Evolutionary conservation across 2,888 invertebrate species (phyloP).

Genomic region (Mesoligia furuncula): DNA sequence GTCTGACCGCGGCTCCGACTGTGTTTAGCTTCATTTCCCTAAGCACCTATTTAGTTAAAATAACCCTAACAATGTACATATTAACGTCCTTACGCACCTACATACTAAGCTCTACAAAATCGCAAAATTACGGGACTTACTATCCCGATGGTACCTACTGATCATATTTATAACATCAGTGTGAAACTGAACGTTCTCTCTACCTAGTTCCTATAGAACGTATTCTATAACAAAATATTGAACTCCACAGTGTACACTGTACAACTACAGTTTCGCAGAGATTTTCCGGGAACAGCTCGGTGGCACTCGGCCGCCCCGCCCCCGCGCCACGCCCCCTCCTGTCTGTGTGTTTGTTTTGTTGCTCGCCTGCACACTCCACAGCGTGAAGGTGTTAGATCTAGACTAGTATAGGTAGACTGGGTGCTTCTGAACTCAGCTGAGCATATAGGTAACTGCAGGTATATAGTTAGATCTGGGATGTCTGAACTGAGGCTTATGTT

Average conservation of each 20-base stretch:
- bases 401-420: not conserved
- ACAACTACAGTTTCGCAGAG: constrained; percentile 25
- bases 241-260: not conserved
- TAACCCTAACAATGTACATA: not conserved
- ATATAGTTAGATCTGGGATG: not conserved
- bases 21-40: not conserved
- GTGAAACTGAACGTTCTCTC: not conserved
- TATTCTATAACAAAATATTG: not conserved
- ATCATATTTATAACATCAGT: not conserved
- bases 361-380: constrained; percentile 35
- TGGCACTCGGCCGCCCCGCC: not conserved
- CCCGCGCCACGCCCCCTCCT: constrained; percentile 58
- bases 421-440: constrained; percentile 8
- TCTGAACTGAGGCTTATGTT: not conserved
- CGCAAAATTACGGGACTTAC: not conserved
- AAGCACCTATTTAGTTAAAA: not conserved
- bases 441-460: not conserved
- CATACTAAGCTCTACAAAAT: not conserved
- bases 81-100: not conserved
- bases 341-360: constrained; percentile 47
- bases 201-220: not conserved
- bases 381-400: constrained; percentile 1
- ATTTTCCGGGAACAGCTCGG: constrained; percentile 38
- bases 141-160: not conserved
- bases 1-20: no score